Conservation (phyloP, 1,140 invertebrate genomes). For the Plectrocnemia conspersa region DNA sequence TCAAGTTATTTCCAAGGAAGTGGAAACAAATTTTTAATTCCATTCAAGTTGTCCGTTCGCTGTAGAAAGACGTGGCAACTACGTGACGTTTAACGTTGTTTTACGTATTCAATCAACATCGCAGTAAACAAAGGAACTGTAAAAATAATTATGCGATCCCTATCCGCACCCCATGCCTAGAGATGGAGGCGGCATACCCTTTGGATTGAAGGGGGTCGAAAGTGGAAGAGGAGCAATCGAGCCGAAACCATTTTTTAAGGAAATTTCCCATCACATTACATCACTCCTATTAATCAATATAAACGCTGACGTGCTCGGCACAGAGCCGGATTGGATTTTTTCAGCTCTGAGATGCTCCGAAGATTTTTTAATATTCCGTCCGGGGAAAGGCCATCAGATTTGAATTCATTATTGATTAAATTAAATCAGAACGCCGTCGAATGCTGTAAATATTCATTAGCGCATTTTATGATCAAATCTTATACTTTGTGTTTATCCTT, state of each 20-base stretch:
- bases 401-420: too few relatives aligned
- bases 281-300: slow-evolving; percentile 35
- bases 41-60: background rate
- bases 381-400: too few relatives aligned
- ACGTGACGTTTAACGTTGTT: slow-evolving; percentile 15
- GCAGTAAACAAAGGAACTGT: slow-evolving; percentile 29
- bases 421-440: too few relatives aligned
- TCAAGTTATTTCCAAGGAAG: too few relatives aligned
- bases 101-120: slow-evolving; percentile 27
- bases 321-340: slow-evolving; percentile 7
- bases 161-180: background rate
- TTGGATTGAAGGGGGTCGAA: slow-evolving; percentile 9
- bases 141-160: slow-evolving; percentile 24
- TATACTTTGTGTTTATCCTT: too few relatives aligned
- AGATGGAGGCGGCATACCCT: slow-evolving; percentile 3
- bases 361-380: background rate
- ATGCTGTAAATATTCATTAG: too few relatives aligned
- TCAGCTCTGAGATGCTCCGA: background rate
- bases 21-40: slow-evolving; percentile 11
- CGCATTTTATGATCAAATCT: too few relatives aligned
- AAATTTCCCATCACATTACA: slow-evolving; percentile 35
- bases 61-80: background rate
- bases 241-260: slow-evolving; percentile 34
- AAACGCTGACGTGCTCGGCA: slow-evolving; percentile 24
- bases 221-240: slow-evolving; percentile 28